These are phyloP conservation scores for Drosophila paucipuncta DNA, from an alignment of 2,888 invertebrate genomes.

Conservation along the genomic window DNA sequence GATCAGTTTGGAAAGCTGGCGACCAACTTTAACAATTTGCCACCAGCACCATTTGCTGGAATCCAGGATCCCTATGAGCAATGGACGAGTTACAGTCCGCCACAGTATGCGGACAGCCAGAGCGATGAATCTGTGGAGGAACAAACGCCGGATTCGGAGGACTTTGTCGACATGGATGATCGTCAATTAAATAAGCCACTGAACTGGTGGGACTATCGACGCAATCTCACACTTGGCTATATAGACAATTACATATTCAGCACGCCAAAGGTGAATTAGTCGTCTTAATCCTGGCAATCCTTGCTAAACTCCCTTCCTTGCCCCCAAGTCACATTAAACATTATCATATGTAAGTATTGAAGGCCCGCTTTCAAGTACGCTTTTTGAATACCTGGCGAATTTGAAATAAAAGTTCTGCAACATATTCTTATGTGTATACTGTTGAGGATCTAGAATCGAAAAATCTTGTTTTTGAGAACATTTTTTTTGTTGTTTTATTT, in stretches of 20 bases:
- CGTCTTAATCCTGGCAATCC: neutral
- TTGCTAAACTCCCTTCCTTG: constrained; percentile 60
- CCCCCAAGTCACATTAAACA: constrained; percentile 37
- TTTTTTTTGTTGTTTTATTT: neutral
- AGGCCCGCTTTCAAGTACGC: neutral
- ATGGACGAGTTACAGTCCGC: constrained; percentile 82
- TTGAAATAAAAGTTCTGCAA: neutral
- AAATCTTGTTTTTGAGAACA: neutral
- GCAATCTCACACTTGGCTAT: constrained; percentile 79
- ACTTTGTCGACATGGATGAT: constrained; percentile 41
- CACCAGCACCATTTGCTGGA: constrained; percentile 60
- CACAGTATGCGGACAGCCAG: constrained; percentile 43
- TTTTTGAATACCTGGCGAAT: neutral
- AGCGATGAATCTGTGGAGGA: constrained; percentile 71
- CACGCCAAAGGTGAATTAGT: constrained; percentile 70
- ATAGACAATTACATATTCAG: constrained; percentile 81
- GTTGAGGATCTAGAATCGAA: neutral
- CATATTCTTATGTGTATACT: neutral
- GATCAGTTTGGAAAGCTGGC: constrained; percentile 85
- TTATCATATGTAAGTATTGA: neutral
- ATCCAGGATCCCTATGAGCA: constrained; percentile 76
- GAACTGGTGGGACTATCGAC: constrained; percentile 77
- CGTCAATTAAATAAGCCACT: constrained; percentile 28
- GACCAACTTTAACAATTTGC: constrained; percentile 82
- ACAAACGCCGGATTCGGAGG: constrained; percentile 47